Evolutionary conservation across 2,113 vertebrate species (phyloP).

Genomic region (Trichechus manatus): DNA sequence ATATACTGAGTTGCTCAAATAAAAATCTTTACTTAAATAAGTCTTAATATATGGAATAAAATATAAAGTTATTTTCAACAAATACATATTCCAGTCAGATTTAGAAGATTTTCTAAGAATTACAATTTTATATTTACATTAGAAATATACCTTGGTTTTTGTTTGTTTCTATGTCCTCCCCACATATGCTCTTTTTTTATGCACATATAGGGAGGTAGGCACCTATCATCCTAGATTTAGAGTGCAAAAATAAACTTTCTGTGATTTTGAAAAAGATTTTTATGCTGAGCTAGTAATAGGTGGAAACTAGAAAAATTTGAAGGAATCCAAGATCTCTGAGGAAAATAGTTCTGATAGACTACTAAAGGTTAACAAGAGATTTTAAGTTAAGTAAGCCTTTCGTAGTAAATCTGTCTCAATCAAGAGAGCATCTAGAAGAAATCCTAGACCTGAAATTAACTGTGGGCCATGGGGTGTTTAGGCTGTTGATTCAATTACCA

Average conservation of each 20-base stretch:
- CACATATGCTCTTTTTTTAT: not conserved
- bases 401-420: not conserved
- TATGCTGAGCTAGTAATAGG: not conserved
- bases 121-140: not conserved
- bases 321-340: not conserved
- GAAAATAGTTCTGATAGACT: not conserved
- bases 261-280: not conserved
- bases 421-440: accelerated
- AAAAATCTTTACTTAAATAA: not conserved
- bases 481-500: not conserved
- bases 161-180: not conserved
- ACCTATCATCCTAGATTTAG: not conserved
- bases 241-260: not conserved
- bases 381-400: not conserved
- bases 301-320: not conserved
- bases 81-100: not conserved
- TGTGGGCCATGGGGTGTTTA: accelerated
- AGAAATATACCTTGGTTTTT: not conserved
- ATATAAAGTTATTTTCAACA: not conserved
- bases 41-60: not conserved
- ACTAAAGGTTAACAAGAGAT: not conserved
- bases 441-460: not conserved
- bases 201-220: not conserved
- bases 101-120: not conserved
- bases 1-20: not conserved